Evolutionary conservation across 2,113 vertebrate species (phyloP), one percentile per base, ranked within the genome.

Genomic region (Chloropsis cyanopogon): DNA sequence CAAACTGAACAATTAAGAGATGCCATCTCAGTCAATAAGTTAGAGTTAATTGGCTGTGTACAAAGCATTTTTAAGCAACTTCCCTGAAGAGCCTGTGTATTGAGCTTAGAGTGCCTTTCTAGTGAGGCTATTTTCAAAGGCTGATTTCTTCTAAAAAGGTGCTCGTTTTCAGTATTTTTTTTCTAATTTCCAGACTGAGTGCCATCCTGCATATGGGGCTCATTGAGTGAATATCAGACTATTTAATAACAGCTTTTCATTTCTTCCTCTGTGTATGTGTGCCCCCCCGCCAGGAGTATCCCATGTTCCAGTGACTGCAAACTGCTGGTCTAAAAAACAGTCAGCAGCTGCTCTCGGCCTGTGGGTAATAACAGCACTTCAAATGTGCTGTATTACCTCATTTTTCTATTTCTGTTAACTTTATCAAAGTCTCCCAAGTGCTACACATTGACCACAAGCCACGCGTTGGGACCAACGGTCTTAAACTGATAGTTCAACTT

Each of bases 41-140:
- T 81, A 56, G 52, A 78, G 47, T 78, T 88, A 94, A 96, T 49
- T 92, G 88, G 56, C 88, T 90, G 49, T 56, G 41, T 76, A 86
- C 49, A 78, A 90, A 92, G 86, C 41, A 28, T 66, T 97, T 94
- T 70, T 50, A 75, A 81, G 70, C 41, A 82, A 53, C 80, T 90
- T 76, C 47, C 56, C 52, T 56, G 41, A 94, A 88, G 76, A 71
- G 76, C 53, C 41, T 82, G 28, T 24, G 22, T 41, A 25, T 71
- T 86, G 75, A 46, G 42, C 61, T 92, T 82, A 46, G 54, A 60
- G 76, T 54, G 29, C 60, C 28, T 83, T 83, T 83, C 44, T 75
- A 44, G 47, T 31, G 31, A 66, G 69, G 41, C 20, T 61, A 23
- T 39, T 85, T 86, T 82, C 59, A 89, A 82, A 92, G 61, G 13